phyloP scores from a whole-genome alignment of 92 coral and sea anemone species.

The Phenganax marumi region DNA sequence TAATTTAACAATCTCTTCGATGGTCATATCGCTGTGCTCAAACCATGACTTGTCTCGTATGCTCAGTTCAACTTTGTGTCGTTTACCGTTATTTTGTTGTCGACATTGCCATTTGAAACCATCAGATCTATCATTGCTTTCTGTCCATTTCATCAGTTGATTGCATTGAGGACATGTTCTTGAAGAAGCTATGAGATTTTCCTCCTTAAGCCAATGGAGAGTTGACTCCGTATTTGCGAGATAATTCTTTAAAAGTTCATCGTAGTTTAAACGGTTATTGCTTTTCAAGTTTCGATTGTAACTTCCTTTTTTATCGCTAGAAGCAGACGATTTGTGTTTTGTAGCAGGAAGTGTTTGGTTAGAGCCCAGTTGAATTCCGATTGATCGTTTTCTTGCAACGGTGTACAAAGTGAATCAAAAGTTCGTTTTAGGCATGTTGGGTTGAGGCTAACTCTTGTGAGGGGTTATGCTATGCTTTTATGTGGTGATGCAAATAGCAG shows the following conservation, averaged over 20 bases:
- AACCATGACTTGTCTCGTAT: conserved; percentile 9
- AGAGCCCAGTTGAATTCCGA: background rate
- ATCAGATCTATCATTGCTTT: conserved; percentile 7
- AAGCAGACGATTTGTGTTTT: background rate
- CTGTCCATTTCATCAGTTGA: conserved; percentile 1
- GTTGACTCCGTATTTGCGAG: background rate
- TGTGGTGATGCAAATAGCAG: no score
- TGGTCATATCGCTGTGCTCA: background rate
- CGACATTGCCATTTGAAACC: background rate
- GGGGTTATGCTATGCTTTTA: no score
- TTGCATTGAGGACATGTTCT: conserved; percentile 2
- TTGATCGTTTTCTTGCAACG: conserved; percentile 13
- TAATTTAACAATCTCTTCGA: conserved; percentile 5
- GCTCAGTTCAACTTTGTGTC: conserved; percentile 15
- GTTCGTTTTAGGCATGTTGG: background rate
- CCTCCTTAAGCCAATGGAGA: conserved; percentile 4
- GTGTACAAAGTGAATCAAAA: background rate
- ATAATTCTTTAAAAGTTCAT: conserved; percentile 1
- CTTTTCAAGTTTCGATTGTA: conserved; percentile 1
- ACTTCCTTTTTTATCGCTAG: background rate
- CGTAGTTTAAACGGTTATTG: conserved; percentile 4
- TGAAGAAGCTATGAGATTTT: conserved; percentile 9
- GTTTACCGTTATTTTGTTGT: conserved; percentile 1
- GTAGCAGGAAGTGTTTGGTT: background rate
- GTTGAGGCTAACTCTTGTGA: no score